Base-by-base conservation (phyloP, 2,888 invertebrate genomes). In the Chesias legatella region DNA sequence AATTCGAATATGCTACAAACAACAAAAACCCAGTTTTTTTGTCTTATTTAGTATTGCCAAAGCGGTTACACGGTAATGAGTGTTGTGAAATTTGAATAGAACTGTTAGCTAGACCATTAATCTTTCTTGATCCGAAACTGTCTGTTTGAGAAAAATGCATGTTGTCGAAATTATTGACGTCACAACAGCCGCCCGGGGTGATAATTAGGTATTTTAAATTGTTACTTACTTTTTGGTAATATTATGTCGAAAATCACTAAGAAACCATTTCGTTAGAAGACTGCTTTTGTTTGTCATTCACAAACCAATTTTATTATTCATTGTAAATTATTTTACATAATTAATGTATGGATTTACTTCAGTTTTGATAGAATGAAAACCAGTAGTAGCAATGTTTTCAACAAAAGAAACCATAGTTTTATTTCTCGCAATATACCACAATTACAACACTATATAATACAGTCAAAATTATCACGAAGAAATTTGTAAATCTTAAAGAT, bases 81-180 rank as follows among this genome's bases (percentile, higher is more conserved):
- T 62, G 63, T 77, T 73, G 73, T 73, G 67, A 74, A 73, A 79
- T 76, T 73, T 66, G 70, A 68, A 62, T 67, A 53, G 60, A 65
- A 70, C 73, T 66, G 74, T 76, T 76, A 69, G 64, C 61, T 57
- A 67, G 66, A 66, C 71, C 75, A 73, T 83, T 80, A 79, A 79
- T 81, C 80, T 75, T 69, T 40, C 38, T 53, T 69, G 77, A 73
- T 73, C 75, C 67, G 56, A 71, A 80, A 76, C 73, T 80, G 78
- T 81, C 76, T 56, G 59, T 72, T 74, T 71, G 67, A 73, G 67
- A 77, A 76, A 79, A 75, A 75, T 72, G 63, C 67, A 42, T 38
- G 35, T 17, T 49, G 56, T 62, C 63, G 61, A 64, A 53, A 67
- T 56, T 48, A 37, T 32, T 69, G 67, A 70, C 67, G 67, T 69